Evolutionary conservation across 2,113 vertebrate genomes (phyloP).

Genomic region (Pseudolaguvia tuberculata): DNA sequence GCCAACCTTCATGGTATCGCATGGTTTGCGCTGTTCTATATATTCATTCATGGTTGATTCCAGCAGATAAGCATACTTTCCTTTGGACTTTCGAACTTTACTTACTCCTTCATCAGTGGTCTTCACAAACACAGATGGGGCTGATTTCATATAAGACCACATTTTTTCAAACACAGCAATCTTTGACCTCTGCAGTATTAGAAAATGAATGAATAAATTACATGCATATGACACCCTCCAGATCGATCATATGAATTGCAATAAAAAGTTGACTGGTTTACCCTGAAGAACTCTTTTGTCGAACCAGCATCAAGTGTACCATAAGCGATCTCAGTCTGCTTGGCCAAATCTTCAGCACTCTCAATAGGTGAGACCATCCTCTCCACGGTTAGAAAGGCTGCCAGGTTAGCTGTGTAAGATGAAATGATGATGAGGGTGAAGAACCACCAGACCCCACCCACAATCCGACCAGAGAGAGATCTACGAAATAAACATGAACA

Average conservation of each 20-base stretch:
- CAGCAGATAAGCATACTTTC: constrained; percentile 97
- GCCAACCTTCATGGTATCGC: constrained; percentile 99
- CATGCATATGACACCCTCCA: not conserved
- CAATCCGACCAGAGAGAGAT: constrained; percentile 94
- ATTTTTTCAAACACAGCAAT: constrained; percentile 99
- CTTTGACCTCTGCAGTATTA: constrained; percentile 78
- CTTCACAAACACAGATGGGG: constrained; percentile 94
- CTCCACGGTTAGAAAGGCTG: constrained; percentile 96
- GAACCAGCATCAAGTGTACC: constrained; percentile 95
- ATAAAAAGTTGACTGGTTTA: constrained; percentile 54
- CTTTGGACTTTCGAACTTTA: constrained; percentile 94
- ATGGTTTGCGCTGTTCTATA: constrained; percentile 95
- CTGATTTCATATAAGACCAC: constrained; percentile 99
- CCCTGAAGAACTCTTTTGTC: constrained; percentile 98
- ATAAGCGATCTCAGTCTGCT: constrained; percentile 96
- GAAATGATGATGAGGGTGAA: constrained; percentile 99
- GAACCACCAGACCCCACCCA: constrained; percentile 99
- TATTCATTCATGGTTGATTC: constrained; percentile 99
- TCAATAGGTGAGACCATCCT: constrained; percentile 99
- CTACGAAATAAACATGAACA: constrained; percentile 53
- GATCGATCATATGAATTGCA: not conserved
- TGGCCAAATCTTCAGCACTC: constrained; percentile 95
- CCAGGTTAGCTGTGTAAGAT: constrained; percentile 97
- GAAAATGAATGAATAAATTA: not conserved
- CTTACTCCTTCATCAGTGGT: constrained; percentile 96